A percentile compares a stretch with the other conserved stretches of the same genome.
These are phyloP conservation scores for Patagioenas fasciata DNA, from an alignment of 2,113 vertebrate species.

Conservation along the genomic window DNA sequence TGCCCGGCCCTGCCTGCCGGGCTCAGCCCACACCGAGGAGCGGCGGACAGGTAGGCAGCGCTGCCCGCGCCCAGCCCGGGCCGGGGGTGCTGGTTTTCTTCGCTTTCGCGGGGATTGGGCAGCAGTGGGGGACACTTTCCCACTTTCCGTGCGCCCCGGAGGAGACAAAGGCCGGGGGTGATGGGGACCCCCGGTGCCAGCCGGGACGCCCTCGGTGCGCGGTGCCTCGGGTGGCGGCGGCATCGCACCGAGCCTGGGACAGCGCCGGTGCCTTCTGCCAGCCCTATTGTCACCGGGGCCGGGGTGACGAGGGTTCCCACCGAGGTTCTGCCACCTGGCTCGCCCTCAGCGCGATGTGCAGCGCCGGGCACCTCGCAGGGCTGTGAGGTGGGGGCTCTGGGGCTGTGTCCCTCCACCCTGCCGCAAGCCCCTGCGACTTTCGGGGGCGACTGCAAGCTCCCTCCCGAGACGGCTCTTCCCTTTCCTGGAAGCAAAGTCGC, in stretches of 20 bases:
- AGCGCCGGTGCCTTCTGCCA: not conserved
- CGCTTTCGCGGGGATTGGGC: not conserved
- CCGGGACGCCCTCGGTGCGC: not conserved
- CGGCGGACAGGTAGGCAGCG: constrained; percentile 34
- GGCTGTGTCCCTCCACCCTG: not conserved
- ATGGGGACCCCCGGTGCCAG: not conserved
- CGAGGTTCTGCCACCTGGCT: not conserved
- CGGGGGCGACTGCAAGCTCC: not conserved
- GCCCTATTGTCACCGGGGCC: not conserved
- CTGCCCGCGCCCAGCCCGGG: not conserved
- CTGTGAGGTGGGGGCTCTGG: rapidly evolving
- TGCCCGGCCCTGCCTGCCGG: not conserved
- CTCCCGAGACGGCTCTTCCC: not conserved
- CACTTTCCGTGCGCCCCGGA: not conserved
- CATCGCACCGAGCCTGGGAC: not conserved
- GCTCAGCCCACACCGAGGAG: not conserved
- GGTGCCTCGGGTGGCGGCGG: not conserved
- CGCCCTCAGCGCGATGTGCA: not conserved
- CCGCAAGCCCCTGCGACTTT: not conserved
- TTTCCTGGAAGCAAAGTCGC: not conserved
- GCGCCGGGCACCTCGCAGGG: not conserved
- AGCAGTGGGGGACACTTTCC: not conserved
- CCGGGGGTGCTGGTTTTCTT: not conserved
- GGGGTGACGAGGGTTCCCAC: not conserved
- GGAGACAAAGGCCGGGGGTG: not conserved